Conservation (phyloP, 2,888 invertebrate genomes). For the Ophraella communa region DNA sequence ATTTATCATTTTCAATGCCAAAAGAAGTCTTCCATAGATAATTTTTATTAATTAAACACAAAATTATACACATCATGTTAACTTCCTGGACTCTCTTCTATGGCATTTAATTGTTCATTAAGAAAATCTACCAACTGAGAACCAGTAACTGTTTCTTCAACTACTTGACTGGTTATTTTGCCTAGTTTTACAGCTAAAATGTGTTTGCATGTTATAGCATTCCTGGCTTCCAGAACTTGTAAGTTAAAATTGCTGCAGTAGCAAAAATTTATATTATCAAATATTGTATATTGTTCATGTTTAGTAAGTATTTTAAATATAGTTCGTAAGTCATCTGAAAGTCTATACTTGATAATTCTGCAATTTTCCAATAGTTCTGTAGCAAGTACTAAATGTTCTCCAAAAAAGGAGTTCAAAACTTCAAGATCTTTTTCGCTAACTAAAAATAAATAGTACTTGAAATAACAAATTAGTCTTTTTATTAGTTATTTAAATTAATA, state of each 20-base stretch:
- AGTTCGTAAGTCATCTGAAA: conserved; percentile 55
- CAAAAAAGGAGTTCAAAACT: conserved; percentile 67
- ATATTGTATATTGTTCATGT: conserved; percentile 67
- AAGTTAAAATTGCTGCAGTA: conserved; percentile 68
- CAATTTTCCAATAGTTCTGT: conserved; percentile 69
- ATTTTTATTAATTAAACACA: background rate
- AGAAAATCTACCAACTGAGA: conserved; percentile 60
- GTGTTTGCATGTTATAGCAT: conserved; percentile 70
- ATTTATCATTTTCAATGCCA: too few species aligned
- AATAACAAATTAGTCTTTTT: too few species aligned
- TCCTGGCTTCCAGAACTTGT: conserved; percentile 64
- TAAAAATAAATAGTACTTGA: conserved; percentile 49
- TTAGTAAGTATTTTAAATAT: conserved; percentile 68
- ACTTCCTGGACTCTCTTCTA: conserved; percentile 24
- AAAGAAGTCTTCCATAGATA: too few species aligned
- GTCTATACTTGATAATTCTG: conserved; percentile 62
- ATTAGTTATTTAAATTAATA: too few species aligned
- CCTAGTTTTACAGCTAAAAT: conserved; percentile 70
- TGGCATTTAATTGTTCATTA: conserved; percentile 46
- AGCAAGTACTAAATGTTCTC: conserved; percentile 65
- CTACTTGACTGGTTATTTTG: conserved; percentile 57
- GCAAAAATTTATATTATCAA: conserved; percentile 72
- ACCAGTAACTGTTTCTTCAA: conserved; percentile 60
- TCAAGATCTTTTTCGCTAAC: conserved; percentile 67
- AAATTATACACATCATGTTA: background rate